Evolutionary conservation across 2,797 vertebrate genomes (phyloP), one percentile per base, ranked within the genome.

Genomic region (Psittacula echo): DNA sequence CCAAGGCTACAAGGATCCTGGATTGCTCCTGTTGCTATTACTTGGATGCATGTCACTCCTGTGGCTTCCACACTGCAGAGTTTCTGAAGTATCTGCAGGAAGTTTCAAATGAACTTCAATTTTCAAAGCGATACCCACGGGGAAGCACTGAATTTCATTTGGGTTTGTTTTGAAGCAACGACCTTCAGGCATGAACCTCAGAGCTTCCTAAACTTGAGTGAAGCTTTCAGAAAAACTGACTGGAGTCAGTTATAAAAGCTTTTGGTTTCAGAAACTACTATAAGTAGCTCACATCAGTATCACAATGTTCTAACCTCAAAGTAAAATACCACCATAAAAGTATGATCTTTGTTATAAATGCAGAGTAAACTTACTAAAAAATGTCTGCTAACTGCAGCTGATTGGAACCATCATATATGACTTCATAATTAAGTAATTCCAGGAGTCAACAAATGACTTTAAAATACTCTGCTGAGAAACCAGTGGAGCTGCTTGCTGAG

Each of bases 141-240:
- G 11, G 5, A 84, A 62, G 29, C 45, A 62, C 27, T 53, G 65
- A 56, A 76, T 70, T 87, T 87, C 34, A 81, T 75, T 51, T n/a
- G 26, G 14, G 6, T 41, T 83, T 91, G 47, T 79, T 91, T 75
- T 88, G 51, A 94, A 85, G 71, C 6, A 64, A 86, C 92, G 44
- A 44, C 51, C 50, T 91, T 87, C n/a, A 67, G 64, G 60, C 58
- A 61, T 13, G 45, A 87, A 62, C 26, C 48, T 39, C 19, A 71
- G 51, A 58, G 72, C 24, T 68, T 64, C 32, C 44, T 41, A 71
- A 90, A 64, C 51, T 42, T 70, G 14, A 78, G 17, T 11, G 37
- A 85, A 80, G 34, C 34, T 80, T 71, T 77, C 82, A 74, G 78
- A 24, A 84, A 77, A 73, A 39, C 22, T 22, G 32, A 41, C 20